phyloP scores from a whole-genome alignment of 2,888 invertebrate genomes.

The Conistra vaccinii region DNA sequence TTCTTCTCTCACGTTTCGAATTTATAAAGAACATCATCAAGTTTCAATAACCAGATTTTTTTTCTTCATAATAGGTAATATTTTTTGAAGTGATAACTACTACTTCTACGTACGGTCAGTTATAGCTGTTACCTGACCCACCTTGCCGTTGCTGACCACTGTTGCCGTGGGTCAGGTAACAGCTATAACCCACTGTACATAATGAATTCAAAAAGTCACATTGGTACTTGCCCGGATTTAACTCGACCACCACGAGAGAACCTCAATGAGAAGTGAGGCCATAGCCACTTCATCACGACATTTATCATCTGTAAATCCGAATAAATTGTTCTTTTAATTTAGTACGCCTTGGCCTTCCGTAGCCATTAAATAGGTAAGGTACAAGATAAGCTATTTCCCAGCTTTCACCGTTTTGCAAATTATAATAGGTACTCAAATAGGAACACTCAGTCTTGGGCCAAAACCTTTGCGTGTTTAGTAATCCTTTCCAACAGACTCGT shows the following conservation, averaged over 20 bases:
- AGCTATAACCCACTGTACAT: too few relatives aligned
- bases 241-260: too few relatives aligned
- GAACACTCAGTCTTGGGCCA: neutral
- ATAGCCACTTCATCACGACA: neutral
- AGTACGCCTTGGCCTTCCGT: neutral
- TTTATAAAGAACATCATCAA: neutral
- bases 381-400: slow-evolving; percentile 4
- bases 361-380: neutral
- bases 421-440: slow-evolving; percentile 3
- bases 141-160: too few relatives aligned
- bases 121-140: too few relatives aligned
- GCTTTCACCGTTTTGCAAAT: slow-evolving; percentile 29
- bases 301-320: slow-evolving; percentile 4
- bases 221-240: neutral
- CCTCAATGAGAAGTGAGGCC: neutral
- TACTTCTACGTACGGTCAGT: too few relatives aligned
- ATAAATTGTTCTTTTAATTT: slow-evolving; percentile 7
- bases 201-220: neutral
- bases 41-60: neutral
- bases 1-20: neutral
- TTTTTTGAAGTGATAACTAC: too few relatives aligned
- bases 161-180: too few relatives aligned
- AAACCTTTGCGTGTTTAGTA: slow-evolving; percentile 32
- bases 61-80: neutral
- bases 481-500: slow-evolving; percentile 31